Percentiles rank a stretch among this genome's conserved stretches.
Evolutionary conservation across 1,140 invertebrate genomes (phyloP).

Genomic region (Rhynchophorus ferrugineus): DNA sequence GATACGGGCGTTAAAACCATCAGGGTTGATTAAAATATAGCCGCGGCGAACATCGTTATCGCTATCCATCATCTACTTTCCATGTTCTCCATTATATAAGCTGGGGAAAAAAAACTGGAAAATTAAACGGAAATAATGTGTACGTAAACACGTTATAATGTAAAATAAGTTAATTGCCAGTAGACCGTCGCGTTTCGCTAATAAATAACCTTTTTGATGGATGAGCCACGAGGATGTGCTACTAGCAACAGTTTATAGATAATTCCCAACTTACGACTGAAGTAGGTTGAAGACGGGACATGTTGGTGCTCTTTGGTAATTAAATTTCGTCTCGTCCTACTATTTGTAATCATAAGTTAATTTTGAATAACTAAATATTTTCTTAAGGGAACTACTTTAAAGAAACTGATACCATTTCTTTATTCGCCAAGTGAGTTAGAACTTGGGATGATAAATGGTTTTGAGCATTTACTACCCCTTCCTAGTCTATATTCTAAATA

Average conservation of each 20-base stretch:
- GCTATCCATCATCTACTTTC: conserved; percentile 21
- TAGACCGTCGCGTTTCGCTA: conserved; percentile 1
- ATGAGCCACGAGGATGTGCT: conserved; percentile 5
- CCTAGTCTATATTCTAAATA: too few species aligned
- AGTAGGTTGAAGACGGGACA: neutral
- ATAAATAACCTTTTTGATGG: conserved; percentile 17
- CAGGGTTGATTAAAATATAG: conserved; percentile 21
- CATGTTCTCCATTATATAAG: conserved; percentile 25
- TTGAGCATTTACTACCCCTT: conserved; percentile 17
- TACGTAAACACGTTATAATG: conserved; percentile 20
- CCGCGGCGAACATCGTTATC: conserved; percentile 13
- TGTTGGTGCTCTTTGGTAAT: neutral
- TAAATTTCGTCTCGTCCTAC: neutral
- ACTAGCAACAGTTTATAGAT: neutral
- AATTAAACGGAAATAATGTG: conserved; percentile 23
- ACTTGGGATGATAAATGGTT: conserved; percentile 17
- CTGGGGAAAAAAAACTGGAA: conserved; percentile 16
- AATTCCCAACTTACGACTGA: neutral
- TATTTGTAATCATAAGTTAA: too few species aligned
- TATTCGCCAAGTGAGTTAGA: conserved; percentile 20
- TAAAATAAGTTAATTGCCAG: conserved; percentile 11
- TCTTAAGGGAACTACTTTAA: too few species aligned
- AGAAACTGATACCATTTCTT: too few species aligned
- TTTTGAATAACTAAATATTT: too few species aligned
- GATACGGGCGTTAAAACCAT: conserved; percentile 15